Base-by-base conservation (phyloP, 2,797 vertebrate genomes). In the Pipistrellus pipistrellus region DNA sequence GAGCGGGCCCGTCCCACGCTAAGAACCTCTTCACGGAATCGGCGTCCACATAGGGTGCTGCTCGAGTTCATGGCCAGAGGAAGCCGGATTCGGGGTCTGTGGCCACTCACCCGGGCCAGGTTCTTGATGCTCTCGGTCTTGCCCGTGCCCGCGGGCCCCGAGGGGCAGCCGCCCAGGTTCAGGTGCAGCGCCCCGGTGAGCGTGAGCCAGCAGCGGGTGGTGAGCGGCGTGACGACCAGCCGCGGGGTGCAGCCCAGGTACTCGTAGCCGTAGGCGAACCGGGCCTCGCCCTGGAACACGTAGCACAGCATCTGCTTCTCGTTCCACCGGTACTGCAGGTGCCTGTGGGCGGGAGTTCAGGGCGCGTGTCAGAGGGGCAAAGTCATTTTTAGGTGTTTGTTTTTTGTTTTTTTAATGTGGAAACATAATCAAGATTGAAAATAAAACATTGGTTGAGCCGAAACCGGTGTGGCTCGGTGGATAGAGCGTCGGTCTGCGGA, bases 71-170 rank as follows among this genome's bases (percentile, higher is more conserved):
- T 30, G 66, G 53, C 64, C 9, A 66, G 32, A 48, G 10, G 72
- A 85, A 6, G 11, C 12, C 23, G 77, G 1, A 18, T 48, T 71
- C 21, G 84, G 35, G 44, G 17, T 69, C 11, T 13, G n/a, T 53
- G 77, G 57, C 23, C 14, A 93, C 97, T 96, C 95, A 98, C 98
- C 95, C 97, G 98, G 14, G 98, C 97, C 32, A 98, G 94, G 80
- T 98, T 98, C 96, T 98, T 98, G 30, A 98, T 85, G 14, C 97
- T 98, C 78, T 97, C 97, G 0, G 98, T 98, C 96, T 98, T 98
- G 30, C 98, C 98, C 6, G 96, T 97, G 1, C 98, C 97, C 5
- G 98, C 71, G 5, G 98, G 98, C 15, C 98, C 98, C 48, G 96
- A 93, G 21, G 95, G 96, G 12, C 97, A 98, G 13, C 98, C 98